A percentile compares a stretch with the other conserved stretches of the same genome.
Evolutionary conservation across 2,113 vertebrate species (phyloP).

Genomic region (Numida meleagris): DNA sequence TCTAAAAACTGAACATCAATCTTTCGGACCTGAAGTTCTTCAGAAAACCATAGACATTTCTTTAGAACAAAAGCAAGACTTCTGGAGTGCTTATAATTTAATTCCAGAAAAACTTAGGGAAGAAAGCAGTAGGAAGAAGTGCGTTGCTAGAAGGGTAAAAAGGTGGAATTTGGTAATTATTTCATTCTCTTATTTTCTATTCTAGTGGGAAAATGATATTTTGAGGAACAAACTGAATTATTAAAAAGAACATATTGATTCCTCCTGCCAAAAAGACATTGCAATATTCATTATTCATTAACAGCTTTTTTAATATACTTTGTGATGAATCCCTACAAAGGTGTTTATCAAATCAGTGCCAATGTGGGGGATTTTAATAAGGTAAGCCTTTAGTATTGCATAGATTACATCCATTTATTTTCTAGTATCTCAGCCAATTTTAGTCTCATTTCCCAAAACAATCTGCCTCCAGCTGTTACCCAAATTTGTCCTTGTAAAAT

Average conservation of each 20-base stretch:
- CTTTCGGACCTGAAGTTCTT: not conserved
- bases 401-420: conserved; percentile 56
- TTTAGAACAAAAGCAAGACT: not conserved
- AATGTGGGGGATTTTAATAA: conserved; percentile 21
- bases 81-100: not conserved
- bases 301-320: conserved; percentile 56
- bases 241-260: conserved; percentile 49
- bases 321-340: not conserved
- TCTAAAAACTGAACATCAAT: not conserved
- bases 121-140: not conserved
- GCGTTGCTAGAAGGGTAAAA: not conserved
- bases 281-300: conserved; percentile 72
- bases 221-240: conserved; percentile 57
- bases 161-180: not conserved
- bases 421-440: conserved; percentile 37
- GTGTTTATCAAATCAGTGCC: not conserved
- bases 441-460: conserved; percentile 43
- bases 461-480: conserved; percentile 62
- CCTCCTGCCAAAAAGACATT: conserved; percentile 22
- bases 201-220: conserved; percentile 18
- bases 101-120: not conserved
- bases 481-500: conserved; percentile 45
- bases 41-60: not conserved
- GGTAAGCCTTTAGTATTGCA: not conserved
- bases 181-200: conserved; percentile 43